Evolutionary conservation across 35 echinoderm and acorn worm genomes (phyloP).

Genomic region (Heliocidaris erythrogramma): DNA sequence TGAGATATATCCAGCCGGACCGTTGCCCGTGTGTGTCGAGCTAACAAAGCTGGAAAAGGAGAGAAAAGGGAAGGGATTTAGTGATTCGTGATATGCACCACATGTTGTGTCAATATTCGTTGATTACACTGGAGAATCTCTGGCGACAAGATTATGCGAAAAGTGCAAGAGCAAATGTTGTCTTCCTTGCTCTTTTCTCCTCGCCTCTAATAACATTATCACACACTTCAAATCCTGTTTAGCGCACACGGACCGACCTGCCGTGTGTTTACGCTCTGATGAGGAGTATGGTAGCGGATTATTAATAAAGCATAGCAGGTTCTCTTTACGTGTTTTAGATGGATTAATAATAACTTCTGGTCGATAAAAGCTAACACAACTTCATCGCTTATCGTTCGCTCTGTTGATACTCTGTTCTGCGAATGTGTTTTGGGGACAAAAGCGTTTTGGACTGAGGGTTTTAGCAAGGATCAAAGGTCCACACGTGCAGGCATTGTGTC

Average conservation of each 20-base stretch:
- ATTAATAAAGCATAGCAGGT: constrained; percentile 40
- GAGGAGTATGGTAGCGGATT: constrained; percentile 23
- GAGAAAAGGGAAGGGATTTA: background rate
- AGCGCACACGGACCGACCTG: background rate
- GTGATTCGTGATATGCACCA: constrained; percentile 42
- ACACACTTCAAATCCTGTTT: background rate
- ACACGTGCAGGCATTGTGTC: constrained; percentile 32
- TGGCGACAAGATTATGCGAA: constrained; percentile 24
- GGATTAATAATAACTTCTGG: constrained; percentile 47
- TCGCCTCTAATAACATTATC: constrained; percentile 4
- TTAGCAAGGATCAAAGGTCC: constrained; percentile 26
- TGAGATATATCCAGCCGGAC: background rate
- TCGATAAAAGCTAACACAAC: constrained; percentile 28
- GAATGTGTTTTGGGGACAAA: constrained; percentile 49
- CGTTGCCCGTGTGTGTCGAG: background rate
- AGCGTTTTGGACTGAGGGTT: background rate
- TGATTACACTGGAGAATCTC: constrained; percentile 22
- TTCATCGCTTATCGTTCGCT: constrained; percentile 38
- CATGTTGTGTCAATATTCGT: constrained; percentile 47
- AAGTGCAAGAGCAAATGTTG: constrained; percentile 39
- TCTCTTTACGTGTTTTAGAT: background rate
- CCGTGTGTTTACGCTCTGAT: background rate
- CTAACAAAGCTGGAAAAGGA: background rate
- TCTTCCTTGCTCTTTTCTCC: background rate
- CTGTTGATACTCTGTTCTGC: constrained; percentile 36